A percentile compares a stretch with the other conserved stretches of the same genome.
These are phyloP conservation scores for Peromyscus polionotus DNA, from an alignment of 2,113 vertebrate genomes.

Conservation along the genomic window DNA sequence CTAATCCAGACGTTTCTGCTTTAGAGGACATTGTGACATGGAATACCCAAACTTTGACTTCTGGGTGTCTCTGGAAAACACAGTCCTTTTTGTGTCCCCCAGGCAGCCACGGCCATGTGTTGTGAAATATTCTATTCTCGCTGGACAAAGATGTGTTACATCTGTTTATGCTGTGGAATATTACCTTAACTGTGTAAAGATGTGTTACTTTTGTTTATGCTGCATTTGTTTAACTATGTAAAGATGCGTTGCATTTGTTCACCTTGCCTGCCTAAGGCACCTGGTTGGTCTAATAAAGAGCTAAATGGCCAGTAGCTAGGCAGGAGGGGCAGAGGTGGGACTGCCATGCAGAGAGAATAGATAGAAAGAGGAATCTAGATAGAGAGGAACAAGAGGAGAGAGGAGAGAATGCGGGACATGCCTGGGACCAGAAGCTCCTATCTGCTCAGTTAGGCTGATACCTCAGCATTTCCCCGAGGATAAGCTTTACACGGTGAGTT, in stretches of 20 bases:
- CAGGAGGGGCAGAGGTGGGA: not conserved
- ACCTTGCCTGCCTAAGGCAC: not conserved
- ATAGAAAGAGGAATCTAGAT: too few species aligned
- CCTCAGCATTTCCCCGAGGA: not conserved
- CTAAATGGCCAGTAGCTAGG: not conserved
- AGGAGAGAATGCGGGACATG: too few species aligned
- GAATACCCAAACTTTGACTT: not conserved
- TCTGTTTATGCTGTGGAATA: not conserved
- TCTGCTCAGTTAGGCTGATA: not conserved
- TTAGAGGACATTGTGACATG: not conserved
- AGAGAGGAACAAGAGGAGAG: too few species aligned
- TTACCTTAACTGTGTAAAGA: not conserved
- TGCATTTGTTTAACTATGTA: not conserved
- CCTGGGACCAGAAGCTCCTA: too few species aligned
- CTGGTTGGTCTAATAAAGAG: not conserved
- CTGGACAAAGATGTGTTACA: not conserved
- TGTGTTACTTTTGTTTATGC: not conserved
- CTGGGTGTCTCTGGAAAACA: not conserved
- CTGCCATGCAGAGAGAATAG: not conserved
- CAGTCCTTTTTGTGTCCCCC: not conserved
- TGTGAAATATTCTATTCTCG: not conserved
- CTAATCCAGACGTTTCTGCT: not conserved
- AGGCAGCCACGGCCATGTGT: not conserved
- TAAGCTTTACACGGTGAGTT: not conserved
- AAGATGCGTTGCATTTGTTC: not conserved